Conservation (phyloP, 2,888 invertebrate species). For the Cheilosia scutellata region DNA sequence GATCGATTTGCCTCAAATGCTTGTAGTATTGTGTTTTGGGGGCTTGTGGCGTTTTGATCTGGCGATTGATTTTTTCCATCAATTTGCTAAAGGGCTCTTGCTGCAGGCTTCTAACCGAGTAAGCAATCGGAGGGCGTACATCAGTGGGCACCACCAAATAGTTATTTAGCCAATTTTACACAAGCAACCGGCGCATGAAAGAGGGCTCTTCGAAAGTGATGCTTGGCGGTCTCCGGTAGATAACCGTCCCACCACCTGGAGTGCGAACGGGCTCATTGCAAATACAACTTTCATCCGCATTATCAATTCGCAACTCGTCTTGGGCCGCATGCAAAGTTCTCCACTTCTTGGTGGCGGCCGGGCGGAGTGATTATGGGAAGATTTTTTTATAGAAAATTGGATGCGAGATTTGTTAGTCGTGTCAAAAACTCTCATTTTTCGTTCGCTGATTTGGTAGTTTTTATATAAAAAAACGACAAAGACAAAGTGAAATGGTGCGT, state of each 20-base stretch:
- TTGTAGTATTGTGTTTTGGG: constrained; percentile 39
- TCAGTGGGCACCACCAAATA: constrained; percentile 24
- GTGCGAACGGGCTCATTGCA: constrained; percentile 25
- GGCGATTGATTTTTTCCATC: constrained; percentile 51
- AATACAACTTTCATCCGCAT: constrained; percentile 67
- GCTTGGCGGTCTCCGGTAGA: constrained; percentile 15
- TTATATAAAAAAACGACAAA: constrained; percentile 14
- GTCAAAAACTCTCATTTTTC: constrained; percentile 58
- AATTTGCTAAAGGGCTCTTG: constrained; percentile 49
- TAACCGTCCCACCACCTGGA: constrained; percentile 52
- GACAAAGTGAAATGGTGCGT: constrained; percentile 59
- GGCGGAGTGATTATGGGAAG: constrained; percentile 57
- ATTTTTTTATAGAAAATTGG: constrained; percentile 50
- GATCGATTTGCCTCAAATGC: background rate
- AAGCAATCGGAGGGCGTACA: constrained; percentile 3
- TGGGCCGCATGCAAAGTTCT: constrained; percentile 28
- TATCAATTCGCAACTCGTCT: constrained; percentile 63
- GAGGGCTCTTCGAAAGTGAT: constrained; percentile 15
- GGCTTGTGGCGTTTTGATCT: constrained; percentile 54
- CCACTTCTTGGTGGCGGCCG: background rate
- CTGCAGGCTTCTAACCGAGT: constrained; percentile 1
- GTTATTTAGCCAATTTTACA: constrained; percentile 34
- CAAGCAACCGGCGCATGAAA: constrained; percentile 1
- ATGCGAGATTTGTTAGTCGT: constrained; percentile 48
- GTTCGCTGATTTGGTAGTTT: constrained; percentile 11